These are phyloP conservation scores for Odocoileus virginianus DNA, from an alignment of 2,113 vertebrate species.

Conservation along the genomic window DNA sequence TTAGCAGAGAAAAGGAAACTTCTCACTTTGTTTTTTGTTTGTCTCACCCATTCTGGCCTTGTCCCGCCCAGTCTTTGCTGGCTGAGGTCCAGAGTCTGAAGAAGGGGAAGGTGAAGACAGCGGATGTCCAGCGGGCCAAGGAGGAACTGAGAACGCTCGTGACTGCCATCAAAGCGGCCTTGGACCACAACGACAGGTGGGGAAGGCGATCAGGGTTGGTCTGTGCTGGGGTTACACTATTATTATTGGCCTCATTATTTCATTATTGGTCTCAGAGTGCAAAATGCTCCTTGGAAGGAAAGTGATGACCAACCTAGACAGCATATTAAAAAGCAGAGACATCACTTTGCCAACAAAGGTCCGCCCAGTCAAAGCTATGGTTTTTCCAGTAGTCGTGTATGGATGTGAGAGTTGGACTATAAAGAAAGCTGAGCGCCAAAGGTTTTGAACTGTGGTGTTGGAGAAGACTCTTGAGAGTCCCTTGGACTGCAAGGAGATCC, in stretches of 20 bases:
- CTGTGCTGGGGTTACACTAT: fast-evolving
- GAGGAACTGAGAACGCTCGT: conserved; percentile 62
- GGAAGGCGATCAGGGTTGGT: fast-evolving
- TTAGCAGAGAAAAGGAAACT: not conserved
- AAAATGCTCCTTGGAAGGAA: not conserved
- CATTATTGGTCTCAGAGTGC: not conserved
- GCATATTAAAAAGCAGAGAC: not conserved
- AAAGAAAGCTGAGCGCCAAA: fast-evolving
- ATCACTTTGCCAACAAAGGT: not conserved
- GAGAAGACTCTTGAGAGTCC: not conserved
- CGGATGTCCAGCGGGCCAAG: conserved; percentile 58
- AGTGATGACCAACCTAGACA: not conserved
- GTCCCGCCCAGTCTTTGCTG: conserved; percentile 26
- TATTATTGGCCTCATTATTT: not conserved
- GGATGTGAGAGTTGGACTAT: not conserved
- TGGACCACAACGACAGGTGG: conserved; percentile 73
- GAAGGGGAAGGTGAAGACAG: not conserved
- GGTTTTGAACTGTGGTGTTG: not conserved
- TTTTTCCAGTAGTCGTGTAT: not conserved
- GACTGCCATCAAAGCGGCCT: conserved; percentile 49
- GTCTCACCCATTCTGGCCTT: not conserved
- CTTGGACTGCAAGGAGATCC: not conserved
- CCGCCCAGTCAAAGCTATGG: fast-evolving
- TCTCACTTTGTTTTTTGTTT: fast-evolving
- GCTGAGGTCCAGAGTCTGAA: not conserved